Percentiles rank a stretch among this genome's conserved stretches.
phyloP scores from a whole-genome alignment of 64 coral and sea anemone genomes.

The Dendronephthya gigantea region DNA sequence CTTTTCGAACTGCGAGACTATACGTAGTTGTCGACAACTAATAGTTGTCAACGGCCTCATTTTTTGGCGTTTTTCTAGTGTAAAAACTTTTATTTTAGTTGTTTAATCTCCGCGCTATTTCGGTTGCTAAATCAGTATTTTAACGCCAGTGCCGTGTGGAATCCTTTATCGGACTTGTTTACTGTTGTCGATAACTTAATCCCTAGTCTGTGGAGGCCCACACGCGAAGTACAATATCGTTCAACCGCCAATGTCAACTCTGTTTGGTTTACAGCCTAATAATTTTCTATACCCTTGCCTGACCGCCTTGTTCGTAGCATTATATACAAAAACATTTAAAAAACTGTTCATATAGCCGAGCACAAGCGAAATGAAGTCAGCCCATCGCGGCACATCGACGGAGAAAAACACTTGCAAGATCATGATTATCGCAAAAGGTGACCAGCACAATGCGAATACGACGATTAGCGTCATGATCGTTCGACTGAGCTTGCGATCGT shows the following conservation, averaged over 20 bases:
- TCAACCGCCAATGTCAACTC: neutral
- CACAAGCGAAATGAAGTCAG: slow-evolving; percentile 32
- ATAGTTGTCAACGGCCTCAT: too few species aligned
- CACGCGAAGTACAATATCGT: too few species aligned
- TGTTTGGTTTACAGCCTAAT: neutral
- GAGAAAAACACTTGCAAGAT: slow-evolving; percentile 2
- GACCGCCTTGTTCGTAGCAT: neutral
- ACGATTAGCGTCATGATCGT: slow-evolving; percentile 29
- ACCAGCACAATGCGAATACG: slow-evolving; percentile 38
- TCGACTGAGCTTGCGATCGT: slow-evolving; percentile 16
- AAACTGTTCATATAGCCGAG: slow-evolving; percentile 49
- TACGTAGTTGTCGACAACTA: too few species aligned
- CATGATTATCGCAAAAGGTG: slow-evolving; percentile 46
- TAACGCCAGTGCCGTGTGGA: too few species aligned
- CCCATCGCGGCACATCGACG: neutral
- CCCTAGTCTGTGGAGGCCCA: too few species aligned
- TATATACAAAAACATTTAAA: slow-evolving; percentile 37
- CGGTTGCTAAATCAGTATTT: too few species aligned
- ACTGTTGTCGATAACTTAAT: too few species aligned
- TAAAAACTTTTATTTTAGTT: too few species aligned
- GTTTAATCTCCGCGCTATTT: too few species aligned
- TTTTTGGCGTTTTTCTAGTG: too few species aligned
- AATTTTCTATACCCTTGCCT: neutral
- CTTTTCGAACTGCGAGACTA: too few species aligned
- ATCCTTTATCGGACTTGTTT: too few species aligned